These are phyloP conservation scores for Staurois parvus DNA, from an alignment of 2,797 vertebrate genomes.

Conservation along the genomic window DNA sequence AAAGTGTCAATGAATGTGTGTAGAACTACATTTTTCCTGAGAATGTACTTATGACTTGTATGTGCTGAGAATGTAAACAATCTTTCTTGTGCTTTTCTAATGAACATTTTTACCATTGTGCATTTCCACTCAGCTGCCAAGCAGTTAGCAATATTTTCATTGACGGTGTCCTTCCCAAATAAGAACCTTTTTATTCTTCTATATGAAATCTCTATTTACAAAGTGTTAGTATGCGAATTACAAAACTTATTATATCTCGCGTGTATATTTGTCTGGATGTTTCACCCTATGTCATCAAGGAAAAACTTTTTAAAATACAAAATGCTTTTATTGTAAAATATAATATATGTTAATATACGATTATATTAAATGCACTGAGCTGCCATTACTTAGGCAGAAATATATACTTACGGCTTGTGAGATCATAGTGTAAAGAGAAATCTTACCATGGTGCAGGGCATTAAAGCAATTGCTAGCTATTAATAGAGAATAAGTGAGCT, in stretches of 20 bases:
- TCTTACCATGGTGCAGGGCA: neutral
- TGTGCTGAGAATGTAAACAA: neutral
- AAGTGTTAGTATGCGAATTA: conserved; percentile 8
- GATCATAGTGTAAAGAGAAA: conserved; percentile 8
- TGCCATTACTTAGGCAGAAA: neutral
- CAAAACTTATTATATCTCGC: neutral
- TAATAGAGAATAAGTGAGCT: neutral
- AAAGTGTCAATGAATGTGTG: neutral
- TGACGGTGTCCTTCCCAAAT: neutral
- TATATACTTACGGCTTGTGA: neutral
- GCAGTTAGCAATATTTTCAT: neutral
- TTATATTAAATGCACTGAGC: conserved; percentile 33
- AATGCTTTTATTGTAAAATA: conserved; percentile 14
- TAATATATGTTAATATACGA: neutral
- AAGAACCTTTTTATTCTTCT: conserved; percentile 24
- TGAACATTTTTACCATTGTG: neutral
- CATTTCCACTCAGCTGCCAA: neutral
- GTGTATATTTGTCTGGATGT: conserved; percentile 3
- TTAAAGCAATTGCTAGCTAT: neutral
- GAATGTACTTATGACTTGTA: conserved; percentile 11
- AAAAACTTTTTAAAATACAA: neutral
- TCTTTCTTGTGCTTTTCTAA: neutral
- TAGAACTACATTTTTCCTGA: neutral
- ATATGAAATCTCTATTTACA: conserved; percentile 9
- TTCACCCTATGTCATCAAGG: neutral